Evolutionary conservation across 2,888 invertebrate genomes (phyloP).

Genomic region (Lomographa bimaculata): DNA sequence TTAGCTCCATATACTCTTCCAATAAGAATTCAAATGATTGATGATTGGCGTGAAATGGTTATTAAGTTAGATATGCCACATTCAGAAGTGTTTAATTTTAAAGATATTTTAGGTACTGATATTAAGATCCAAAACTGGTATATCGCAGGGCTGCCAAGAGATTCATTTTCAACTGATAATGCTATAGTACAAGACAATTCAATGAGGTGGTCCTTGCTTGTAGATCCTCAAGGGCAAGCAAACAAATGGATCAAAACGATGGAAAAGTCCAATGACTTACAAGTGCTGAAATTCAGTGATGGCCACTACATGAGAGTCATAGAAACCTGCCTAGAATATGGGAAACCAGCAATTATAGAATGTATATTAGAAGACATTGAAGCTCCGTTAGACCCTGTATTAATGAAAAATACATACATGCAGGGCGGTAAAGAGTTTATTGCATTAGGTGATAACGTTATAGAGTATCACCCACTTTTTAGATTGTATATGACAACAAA

Average conservation of each 20-base stretch:
- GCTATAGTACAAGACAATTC: constrained; percentile 92
- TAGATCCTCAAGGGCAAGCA: constrained; percentile 94
- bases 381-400: constrained; percentile 89
- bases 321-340: constrained; percentile 89
- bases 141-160: constrained; percentile 90
- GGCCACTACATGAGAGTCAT: constrained; percentile 89
- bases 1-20: constrained; percentile 92
- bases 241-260: constrained; percentile 93
- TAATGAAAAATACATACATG: constrained; percentile 89
- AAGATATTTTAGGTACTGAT: constrained; percentile 90
- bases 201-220: constrained; percentile 90
- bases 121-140: constrained; percentile 95
- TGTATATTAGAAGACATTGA: constrained; percentile 91
- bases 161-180: constrained; percentile 93
- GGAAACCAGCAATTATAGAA: constrained; percentile 90
- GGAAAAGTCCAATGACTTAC: constrained; percentile 88
- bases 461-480: constrained; percentile 90
- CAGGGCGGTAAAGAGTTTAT: constrained; percentile 90
- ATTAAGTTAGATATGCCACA: constrained; percentile 89
- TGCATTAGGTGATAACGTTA: constrained; percentile 89
- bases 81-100: constrained; percentile 88
- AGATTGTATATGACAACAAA: constrained; percentile 92
- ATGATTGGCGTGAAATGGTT: constrained; percentile 89
- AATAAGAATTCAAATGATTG: constrained; percentile 83
- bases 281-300: constrained; percentile 89